phyloP scores from a whole-genome alignment of 2,888 invertebrate genomes.

The Sacculina carcini region DNA sequence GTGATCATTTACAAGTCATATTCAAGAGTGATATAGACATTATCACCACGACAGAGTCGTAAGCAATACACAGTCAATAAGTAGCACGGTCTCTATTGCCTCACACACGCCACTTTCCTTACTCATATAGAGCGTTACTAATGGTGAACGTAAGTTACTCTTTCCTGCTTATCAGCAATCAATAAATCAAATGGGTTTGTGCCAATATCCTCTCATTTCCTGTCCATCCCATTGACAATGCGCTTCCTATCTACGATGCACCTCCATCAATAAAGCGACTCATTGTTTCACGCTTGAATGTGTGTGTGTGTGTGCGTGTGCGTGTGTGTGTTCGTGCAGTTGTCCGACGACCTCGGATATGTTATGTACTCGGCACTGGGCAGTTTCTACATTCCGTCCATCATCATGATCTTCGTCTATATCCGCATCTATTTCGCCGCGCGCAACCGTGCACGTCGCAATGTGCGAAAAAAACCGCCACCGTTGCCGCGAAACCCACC shows the following conservation, averaged over 20 bases:
- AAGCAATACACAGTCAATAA: too few species aligned
- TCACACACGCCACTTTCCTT: too few species aligned
- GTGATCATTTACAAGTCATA: too few species aligned
- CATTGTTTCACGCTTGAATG: not conserved
- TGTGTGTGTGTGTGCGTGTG: not conserved
- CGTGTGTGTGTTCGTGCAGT: conserved; percentile 29
- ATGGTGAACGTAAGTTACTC: too few species aligned
- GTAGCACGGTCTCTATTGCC: too few species aligned
- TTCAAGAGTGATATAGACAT: too few species aligned
- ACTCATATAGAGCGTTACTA: too few species aligned
- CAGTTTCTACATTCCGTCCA: conserved; percentile 96
- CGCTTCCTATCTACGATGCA: not conserved
- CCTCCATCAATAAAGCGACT: not conserved
- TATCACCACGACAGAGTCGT: too few species aligned
- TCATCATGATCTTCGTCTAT: conserved; percentile 99
- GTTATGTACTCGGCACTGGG: conserved; percentile 92
- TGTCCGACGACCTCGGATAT: conserved; percentile 88
- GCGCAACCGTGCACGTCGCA: conserved; percentile 62
- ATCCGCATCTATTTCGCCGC: conserved; percentile 94
- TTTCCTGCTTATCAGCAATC: too few species aligned
- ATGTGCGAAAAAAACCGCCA: conserved; percentile 27
- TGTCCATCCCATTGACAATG: too few species aligned
- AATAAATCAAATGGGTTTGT: too few species aligned
- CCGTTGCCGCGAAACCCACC: conserved; percentile 9
- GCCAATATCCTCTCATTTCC: too few species aligned